Evolutionary conservation across 2,888 invertebrate genomes (phyloP).

Genomic region (Leptinotarsa haldemani): DNA sequence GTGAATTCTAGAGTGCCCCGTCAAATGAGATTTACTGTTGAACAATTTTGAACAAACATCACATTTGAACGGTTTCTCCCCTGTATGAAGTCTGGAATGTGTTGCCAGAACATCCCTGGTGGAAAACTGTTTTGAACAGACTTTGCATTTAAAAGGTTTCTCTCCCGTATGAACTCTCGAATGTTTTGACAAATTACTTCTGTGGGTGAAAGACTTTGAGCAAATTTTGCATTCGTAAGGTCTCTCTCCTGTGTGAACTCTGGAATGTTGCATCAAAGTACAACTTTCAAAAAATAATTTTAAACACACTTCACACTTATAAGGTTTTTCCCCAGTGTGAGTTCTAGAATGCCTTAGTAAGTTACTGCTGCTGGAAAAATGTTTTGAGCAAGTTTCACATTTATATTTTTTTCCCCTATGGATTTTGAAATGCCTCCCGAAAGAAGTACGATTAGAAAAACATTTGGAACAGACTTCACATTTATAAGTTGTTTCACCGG

Average conservation of each 20-base stretch:
- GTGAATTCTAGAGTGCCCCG: neutral
- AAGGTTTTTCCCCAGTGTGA: no score
- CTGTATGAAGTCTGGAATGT: neutral
- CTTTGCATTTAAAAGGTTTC: neutral
- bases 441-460: no score
- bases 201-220: no score
- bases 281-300: no score
- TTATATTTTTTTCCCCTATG: no score
- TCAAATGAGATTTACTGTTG: neutral
- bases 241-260: no score
- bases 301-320: no score
- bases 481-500: neutral
- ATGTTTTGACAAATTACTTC: neutral
- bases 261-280: no score
- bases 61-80: neutral
- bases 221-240: no score
- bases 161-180: neutral
- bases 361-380: neutral
- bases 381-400: neutral
- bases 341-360: no score
- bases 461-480: neutral
- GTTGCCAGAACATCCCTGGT: neutral
- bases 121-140: neutral
- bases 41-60: neutral
- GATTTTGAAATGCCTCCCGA: no score